Conservation (phyloP, 2,888 invertebrate species). For the Aromia moschata region DNA sequence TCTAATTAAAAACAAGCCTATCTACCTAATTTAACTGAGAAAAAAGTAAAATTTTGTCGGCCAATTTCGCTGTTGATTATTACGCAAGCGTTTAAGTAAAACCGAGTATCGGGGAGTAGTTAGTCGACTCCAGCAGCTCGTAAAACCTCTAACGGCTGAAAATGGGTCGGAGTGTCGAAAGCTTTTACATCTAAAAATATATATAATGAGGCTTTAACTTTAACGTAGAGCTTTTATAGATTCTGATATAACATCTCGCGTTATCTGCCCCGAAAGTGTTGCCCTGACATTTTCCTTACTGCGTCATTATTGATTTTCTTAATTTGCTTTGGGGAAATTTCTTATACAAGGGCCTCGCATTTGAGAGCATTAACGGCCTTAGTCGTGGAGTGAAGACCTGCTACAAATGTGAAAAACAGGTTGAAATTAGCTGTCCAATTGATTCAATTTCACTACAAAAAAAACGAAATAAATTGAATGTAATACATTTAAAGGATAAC, state of each 20-base stretch:
- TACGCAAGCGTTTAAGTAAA: constrained; percentile 10
- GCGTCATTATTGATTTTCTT: background rate
- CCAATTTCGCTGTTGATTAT: too few relatives aligned
- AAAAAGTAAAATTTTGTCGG: too few relatives aligned
- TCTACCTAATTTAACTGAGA: too few relatives aligned
- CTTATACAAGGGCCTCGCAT: background rate
- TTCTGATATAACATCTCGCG: constrained; percentile 14
- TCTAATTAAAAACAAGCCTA: too few relatives aligned
- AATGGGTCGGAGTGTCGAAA: constrained; percentile 13
- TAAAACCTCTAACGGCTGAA: constrained; percentile 17
- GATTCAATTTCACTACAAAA: too few relatives aligned
- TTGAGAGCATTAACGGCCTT: too few relatives aligned
- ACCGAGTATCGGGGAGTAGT: constrained; percentile 12
- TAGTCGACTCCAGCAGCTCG: constrained; percentile 1
- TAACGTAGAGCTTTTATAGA: constrained; percentile 22
- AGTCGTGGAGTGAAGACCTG: too few relatives aligned
- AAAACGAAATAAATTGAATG: too few relatives aligned
- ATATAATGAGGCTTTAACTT: constrained; percentile 23
- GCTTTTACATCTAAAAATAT: constrained; percentile 25
- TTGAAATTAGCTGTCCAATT: too few relatives aligned
- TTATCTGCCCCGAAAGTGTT: constrained; percentile 10
- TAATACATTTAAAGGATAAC: too few relatives aligned
- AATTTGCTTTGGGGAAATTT: background rate
- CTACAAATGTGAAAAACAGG: too few relatives aligned
- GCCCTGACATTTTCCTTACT: constrained; percentile 7